Conservation (phyloP, 2,113 vertebrate species). For the Ageneiosus marmoratus region DNA sequence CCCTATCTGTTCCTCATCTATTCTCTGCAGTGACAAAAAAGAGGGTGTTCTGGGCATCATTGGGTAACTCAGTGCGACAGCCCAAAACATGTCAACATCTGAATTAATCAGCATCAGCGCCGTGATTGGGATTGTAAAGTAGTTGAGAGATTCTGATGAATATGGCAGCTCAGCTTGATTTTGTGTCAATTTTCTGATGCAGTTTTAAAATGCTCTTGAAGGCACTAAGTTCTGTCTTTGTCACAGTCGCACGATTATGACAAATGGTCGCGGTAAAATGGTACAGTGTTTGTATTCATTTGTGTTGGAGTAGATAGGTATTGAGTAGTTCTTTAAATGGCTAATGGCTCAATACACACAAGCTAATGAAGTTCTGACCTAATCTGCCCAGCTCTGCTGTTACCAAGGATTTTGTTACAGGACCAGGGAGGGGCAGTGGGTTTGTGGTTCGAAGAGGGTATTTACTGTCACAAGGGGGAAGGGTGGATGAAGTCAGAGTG, state of each 20-base stretch:
- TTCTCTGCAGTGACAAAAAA: slow-evolving; percentile 55
- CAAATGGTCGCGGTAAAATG: slow-evolving; percentile 20
- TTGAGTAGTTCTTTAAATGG: background rate
- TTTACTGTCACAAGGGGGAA: background rate
- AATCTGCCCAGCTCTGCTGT: slow-evolving; percentile 18
- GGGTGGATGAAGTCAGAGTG: slow-evolving; percentile 31
- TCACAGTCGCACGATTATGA: slow-evolving; percentile 6
- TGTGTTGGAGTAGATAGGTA: background rate
- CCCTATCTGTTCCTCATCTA: slow-evolving; percentile 56
- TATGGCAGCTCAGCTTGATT: slow-evolving; percentile 7
- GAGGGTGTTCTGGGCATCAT: slow-evolving; percentile 53
- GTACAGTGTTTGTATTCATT: background rate
- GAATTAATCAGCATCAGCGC: slow-evolving; percentile 65
- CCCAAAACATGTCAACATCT: slow-evolving; percentile 62
- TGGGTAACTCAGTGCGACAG: slow-evolving; percentile 55
- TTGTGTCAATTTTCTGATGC: slow-evolving; percentile 18
- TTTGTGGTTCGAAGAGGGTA: slow-evolving; percentile 9
- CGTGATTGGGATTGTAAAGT: slow-evolving; percentile 52
- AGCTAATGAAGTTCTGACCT: slow-evolving; percentile 39
- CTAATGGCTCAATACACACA: background rate
- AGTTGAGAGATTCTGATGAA: slow-evolving; percentile 3
- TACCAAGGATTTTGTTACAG: slow-evolving; percentile 13
- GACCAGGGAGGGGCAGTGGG: background rate
- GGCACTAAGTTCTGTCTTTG: slow-evolving; percentile 32
- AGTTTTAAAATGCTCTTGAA: slow-evolving; percentile 23